Evolutionary conservation across 2,113 vertebrate genomes (phyloP), one percentile per base, ranked within the genome.

Genomic region (Nycticebus coucang): DNA sequence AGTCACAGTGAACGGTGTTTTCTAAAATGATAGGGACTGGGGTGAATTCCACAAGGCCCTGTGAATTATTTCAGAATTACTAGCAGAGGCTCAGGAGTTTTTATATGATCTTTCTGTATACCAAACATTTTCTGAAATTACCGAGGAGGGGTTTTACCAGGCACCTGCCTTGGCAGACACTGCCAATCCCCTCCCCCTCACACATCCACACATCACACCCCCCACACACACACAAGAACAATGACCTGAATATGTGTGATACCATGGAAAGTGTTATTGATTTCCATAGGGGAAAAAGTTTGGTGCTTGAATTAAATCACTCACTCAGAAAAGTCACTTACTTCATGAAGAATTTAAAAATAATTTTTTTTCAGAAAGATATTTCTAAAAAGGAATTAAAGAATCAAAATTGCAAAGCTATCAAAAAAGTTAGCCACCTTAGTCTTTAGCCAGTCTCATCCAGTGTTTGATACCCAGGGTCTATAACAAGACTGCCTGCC

Each of bases 281-380:
- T 80, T 69, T 22, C n/a, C 5, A 28, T 11, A 0, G 0, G 5
- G 28, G 35, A n/a, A 60, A 45, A 59, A 37, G 60, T n/a, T 21
- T 53, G 7, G 26, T 15, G 30, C 33, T 64, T 28, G 74, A 80
- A 89, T 24, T 33, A 50, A 84, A 84, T 80, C 28, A 33, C 14
- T 86, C 60, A 83, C 12, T 57, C 62, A 92, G 53, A 94, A 93
- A 96, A 87, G 35, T 33, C 18, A 68, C 22, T 64, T 60, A 86
- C 7, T 68, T 17, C 26, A 68, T 21, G 37, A 82, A 68, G 19
- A 85, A 86, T 62, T 85, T 64, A 50, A 88, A 91, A 85, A 35
- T 15, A 50, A 45, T 50, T 41, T 53, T 35, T 41, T 77, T 84
- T 60, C 81, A 69, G 37, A 89, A 93, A 90, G 4, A 0, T 45